Evolutionary conservation across 2,888 invertebrate genomes (phyloP), one percentile per base, ranked within the genome.

Genomic region (Hipparchia semele): DNA sequence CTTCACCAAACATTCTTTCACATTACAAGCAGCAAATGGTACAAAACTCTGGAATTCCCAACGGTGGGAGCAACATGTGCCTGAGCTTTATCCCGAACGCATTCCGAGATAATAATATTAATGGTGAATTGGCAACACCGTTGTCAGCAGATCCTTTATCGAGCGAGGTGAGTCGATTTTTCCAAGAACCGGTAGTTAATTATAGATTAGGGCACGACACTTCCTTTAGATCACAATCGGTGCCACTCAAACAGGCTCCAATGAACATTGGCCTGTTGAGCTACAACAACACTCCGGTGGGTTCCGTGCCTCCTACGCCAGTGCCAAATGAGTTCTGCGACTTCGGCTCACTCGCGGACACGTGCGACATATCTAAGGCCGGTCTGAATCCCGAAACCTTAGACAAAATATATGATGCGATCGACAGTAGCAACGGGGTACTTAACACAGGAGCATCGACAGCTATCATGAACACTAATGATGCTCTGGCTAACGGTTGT

Each of bases 261-360:
- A 90, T 90, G 66, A 89, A 88, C 75, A 83, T 90, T 76, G 86
- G 87, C 2, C 78, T 92, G 51, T 81, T 91, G 64, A 92, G 90
- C 79, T 94, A 93, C 78, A 92, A 90, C 79, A 92, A 90, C 75
- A 94, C 96, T 6, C 95, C 95, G 0, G 95, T 95, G 62, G 96
- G 95, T 70, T 96, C 96, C 8, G 94, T 96, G 59, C 95, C 95
- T 0, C 95, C 95, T 68, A 96, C 96, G 1, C 96, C 96, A 0
- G 95, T 96, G 45, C 96, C 96, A 9, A 95, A 95, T 74, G 96
- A 97, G 81, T 96, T 96, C 83, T 95, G 95, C 74, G 96, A 97
- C 82, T 96, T 96, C 77, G 96, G 95, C 58, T 93, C 95, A 0
- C 94, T 96, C 64, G 94, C 94, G 5, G 95, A 95, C 62, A 88